These are phyloP conservation scores for Acropora yongei DNA, from an alignment of 64 coral and sea anemone genomes.

Conservation along the genomic window DNA sequence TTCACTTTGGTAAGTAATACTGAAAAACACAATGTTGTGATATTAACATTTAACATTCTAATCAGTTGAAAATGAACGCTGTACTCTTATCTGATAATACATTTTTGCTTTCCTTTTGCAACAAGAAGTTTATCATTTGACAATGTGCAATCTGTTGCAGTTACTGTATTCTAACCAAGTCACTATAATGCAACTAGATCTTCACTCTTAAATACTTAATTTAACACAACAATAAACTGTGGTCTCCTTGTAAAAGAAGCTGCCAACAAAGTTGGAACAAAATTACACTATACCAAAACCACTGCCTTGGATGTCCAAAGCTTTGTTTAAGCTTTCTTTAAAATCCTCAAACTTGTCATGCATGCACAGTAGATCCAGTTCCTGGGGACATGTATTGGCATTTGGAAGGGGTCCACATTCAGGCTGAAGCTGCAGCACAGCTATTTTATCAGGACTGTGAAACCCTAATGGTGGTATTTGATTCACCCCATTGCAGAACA, in stretches of 20 bases:
- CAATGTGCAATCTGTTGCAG: neutral
- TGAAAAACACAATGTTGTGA: neutral
- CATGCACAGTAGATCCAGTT: slow-evolving; percentile 38
- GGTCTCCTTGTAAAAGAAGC: neutral
- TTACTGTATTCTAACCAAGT: neutral
- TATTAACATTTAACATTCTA: neutral
- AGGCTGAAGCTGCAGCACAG: slow-evolving; percentile 53
- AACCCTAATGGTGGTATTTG: slow-evolving; percentile 67
- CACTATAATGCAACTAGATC: neutral
- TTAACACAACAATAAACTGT: slow-evolving; percentile 3
- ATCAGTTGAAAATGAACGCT: neutral
- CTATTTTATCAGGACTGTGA: slow-evolving; percentile 63
- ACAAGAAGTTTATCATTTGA: neutral
- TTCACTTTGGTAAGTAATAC: neutral
- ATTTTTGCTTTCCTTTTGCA: neutral
- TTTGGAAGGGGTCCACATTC: slow-evolving; percentile 60
- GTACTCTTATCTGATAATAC: neutral
- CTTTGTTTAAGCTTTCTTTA: slow-evolving; percentile 53
- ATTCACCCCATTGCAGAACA: slow-evolving; percentile 69
- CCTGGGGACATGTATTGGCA: slow-evolving; percentile 62
- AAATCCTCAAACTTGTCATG: slow-evolving; percentile 47
- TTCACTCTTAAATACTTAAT: neutral
- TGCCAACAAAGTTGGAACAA: neutral
- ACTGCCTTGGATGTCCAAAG: slow-evolving; percentile 57
- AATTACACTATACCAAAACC: slow-evolving; percentile 64